phyloP scores from a whole-genome alignment of 2,888 invertebrate species.

The Lithosia quadra region DNA sequence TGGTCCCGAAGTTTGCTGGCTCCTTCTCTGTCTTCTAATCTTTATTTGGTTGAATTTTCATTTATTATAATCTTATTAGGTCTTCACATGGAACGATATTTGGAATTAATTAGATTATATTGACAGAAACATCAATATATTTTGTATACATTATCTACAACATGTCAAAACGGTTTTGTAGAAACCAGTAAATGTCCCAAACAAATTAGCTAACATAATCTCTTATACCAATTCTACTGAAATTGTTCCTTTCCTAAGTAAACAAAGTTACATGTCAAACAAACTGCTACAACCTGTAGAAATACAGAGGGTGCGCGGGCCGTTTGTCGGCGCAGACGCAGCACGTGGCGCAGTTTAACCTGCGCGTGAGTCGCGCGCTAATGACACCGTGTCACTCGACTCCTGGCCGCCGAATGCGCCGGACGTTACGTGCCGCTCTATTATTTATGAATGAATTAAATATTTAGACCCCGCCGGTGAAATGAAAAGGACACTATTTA shows the following conservation, averaged over 20 bases:
- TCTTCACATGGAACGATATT: too few species aligned
- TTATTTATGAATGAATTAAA: constrained; percentile 42
- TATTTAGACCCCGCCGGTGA: constrained; percentile 21
- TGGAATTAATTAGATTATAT: too few species aligned
- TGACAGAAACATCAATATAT: too few species aligned
- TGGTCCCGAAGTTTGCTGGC: too few species aligned
- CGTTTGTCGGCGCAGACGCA: constrained; percentile 59
- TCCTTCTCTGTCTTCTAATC: too few species aligned
- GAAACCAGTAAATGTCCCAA: not conserved
- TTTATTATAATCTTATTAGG: too few species aligned
- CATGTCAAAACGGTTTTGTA: not conserved
- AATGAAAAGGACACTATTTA: constrained; percentile 21
- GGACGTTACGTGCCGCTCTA: constrained; percentile 51
- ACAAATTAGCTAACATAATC: constrained; percentile 6
- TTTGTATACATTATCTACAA: not conserved
- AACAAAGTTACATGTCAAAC: constrained; percentile 28
- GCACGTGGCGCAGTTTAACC: constrained; percentile 82
- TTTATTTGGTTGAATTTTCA: too few species aligned
- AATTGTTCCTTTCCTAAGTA: constrained; percentile 19
- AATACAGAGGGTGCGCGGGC: constrained; percentile 65
- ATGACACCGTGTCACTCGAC: constrained; percentile 70
- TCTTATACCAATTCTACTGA: constrained; percentile 21
- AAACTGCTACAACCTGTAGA: constrained; percentile 61
- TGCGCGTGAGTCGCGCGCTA: constrained; percentile 82
- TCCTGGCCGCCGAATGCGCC: constrained; percentile 56